These are phyloP conservation scores for Stenodera caucasica DNA, from an alignment of 2,888 invertebrate species.

Conservation along the genomic window DNA sequence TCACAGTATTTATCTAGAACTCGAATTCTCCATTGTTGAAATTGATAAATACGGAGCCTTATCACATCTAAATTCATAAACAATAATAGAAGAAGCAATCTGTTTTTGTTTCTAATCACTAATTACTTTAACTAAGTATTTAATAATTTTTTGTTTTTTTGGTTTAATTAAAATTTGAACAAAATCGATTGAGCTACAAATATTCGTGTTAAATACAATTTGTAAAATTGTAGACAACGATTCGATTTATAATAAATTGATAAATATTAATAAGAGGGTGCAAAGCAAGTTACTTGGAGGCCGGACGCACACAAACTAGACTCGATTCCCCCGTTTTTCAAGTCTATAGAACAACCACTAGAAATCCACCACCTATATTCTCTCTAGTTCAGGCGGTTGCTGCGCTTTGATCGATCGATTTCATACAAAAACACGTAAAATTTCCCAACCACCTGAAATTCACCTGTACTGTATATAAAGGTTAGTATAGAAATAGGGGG, in stretches of 20 bases:
- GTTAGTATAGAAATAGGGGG: neutral
- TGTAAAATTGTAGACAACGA: too few species aligned
- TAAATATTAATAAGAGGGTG: too few species aligned
- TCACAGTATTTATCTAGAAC: conserved; percentile 9
- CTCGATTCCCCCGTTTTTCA: conserved; percentile 21
- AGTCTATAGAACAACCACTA: conserved; percentile 26
- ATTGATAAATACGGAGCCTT: conserved; percentile 11
- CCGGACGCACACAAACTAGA: conserved; percentile 48
- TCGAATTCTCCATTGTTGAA: neutral
- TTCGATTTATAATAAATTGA: too few species aligned
- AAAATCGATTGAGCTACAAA: too few species aligned
- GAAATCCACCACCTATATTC: conserved; percentile 6
- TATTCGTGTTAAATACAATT: neutral
- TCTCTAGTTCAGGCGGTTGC: conserved; percentile 29
- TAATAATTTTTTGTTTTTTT: neutral
- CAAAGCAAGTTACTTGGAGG: conserved; percentile 42
- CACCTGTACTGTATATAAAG: conserved; percentile 18
- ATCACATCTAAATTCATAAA: conserved; percentile 25
- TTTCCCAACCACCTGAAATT: conserved; percentile 38
- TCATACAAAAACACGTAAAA: conserved; percentile 43
- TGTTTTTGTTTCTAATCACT: too few species aligned
- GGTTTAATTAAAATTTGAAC: too few species aligned
- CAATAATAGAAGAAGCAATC: conserved; percentile 20
- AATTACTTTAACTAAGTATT: too few species aligned
- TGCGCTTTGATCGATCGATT: conserved; percentile 44